phyloP scores from a whole-genome alignment of 2,797 vertebrate species.

The Darevskia nairensis region DNA sequence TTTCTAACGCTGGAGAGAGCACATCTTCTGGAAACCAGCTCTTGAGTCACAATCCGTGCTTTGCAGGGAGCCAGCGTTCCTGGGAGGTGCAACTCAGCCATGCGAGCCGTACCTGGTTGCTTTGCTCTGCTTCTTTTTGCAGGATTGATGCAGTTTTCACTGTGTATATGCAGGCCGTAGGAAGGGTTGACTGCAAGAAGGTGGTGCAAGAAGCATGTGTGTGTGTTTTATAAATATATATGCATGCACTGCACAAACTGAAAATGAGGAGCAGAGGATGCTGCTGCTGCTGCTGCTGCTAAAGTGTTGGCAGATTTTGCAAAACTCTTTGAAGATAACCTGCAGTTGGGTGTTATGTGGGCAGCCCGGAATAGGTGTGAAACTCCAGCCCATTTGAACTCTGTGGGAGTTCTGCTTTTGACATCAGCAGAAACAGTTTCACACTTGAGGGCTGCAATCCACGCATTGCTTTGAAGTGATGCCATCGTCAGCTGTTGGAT shows the following conservation, averaged over 20 bases:
- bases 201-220: background rate
- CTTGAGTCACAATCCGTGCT: background rate
- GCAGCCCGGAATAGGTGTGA: conserved; percentile 28
- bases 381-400: conserved; percentile 27
- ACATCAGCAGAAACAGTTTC: conserved; percentile 26
- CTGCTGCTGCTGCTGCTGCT: background rate
- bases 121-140: background rate
- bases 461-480: conserved; percentile 17
- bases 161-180: background rate
- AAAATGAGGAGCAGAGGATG: background rate
- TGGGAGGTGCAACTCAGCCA: background rate
- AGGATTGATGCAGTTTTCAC: too few species aligned
- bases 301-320: background rate
- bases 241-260: background rate
- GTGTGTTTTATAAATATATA: background rate
- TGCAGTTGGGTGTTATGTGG: background rate
- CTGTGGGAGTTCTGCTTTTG: conserved; percentile 34
- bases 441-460: conserved; percentile 8
- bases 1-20: too few species aligned
- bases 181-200: background rate
- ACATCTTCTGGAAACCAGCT: background rate
- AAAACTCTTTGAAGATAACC: background rate
- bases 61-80: background rate
- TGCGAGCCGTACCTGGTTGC: background rate
- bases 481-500: background rate